Evolutionary conservation across 2,888 invertebrate genomes (phyloP).

Genomic region (Operophtera brumata): DNA sequence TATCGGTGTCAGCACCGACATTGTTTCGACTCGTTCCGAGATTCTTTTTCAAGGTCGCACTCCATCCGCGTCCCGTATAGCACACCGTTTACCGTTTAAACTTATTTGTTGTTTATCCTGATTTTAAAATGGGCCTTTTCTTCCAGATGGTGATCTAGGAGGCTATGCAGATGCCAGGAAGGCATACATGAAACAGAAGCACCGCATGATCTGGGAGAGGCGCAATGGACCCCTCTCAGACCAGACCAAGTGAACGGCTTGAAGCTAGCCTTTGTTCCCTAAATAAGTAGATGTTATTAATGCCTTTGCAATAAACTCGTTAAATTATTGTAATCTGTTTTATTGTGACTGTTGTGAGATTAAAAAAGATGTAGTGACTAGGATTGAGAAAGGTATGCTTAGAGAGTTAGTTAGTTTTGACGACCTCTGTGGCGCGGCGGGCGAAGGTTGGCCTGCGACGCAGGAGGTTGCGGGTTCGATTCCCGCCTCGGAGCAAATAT

Average conservation of each 20-base stretch:
- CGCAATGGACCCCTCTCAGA: slow-evolving; percentile 87
- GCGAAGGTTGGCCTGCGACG: too few relatives aligned
- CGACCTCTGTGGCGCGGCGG: too few relatives aligned
- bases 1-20: too few relatives aligned
- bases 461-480: too few relatives aligned
- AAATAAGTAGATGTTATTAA: slow-evolving; percentile 48
- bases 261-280: slow-evolving; percentile 17
- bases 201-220: slow-evolving; percentile 98
- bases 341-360: too few relatives aligned
- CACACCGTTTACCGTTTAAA: not conserved
- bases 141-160: slow-evolving; percentile 95
- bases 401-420: too few relatives aligned
- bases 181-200: slow-evolving; percentile 98
- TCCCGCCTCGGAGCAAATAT: too few relatives aligned
- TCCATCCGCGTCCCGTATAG: too few relatives aligned
- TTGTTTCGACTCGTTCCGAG: too few relatives aligned
- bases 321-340: slow-evolving; percentile 32
- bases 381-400: too few relatives aligned
- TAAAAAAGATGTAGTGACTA: too few relatives aligned
- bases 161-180: slow-evolving; percentile 84
- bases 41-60: too few relatives aligned
- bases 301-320: slow-evolving; percentile 47
- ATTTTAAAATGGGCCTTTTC: not conserved
- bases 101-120: not conserved
- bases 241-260: slow-evolving; percentile 49